Conservation (phyloP, 2,113 vertebrate genomes). For the Rallus limicola region DNA sequence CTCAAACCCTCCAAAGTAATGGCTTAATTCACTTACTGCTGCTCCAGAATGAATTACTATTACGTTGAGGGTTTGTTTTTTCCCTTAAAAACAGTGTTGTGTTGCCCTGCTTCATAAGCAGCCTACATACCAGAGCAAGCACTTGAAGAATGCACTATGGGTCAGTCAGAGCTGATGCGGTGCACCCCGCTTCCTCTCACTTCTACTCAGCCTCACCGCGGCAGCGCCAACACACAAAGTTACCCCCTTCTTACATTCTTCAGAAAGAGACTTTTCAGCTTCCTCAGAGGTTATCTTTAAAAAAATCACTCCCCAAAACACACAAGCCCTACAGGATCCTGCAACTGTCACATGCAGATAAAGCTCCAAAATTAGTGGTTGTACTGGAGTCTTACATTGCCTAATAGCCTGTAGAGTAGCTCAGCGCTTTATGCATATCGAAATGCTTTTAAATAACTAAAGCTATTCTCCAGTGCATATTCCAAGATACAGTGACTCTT, state of each 20-base stretch:
- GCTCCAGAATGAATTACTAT: background rate
- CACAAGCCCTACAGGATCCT: background rate
- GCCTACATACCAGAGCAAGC: background rate
- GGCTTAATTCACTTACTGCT: background rate
- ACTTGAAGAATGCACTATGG: background rate
- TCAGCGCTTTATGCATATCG: background rate
- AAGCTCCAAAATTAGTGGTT: background rate
- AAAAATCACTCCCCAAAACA: background rate
- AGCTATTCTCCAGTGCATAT: background rate
- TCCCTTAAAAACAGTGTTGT: background rate
- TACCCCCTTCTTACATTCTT: background rate
- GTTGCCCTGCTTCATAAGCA: background rate
- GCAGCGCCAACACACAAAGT: background rate
- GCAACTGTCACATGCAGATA: background rate
- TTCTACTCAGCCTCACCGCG: background rate
- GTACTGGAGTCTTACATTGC: background rate
- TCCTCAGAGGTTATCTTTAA: background rate
- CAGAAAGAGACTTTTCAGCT: background rate
- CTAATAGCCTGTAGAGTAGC: background rate
- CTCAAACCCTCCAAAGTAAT: constrained; percentile 9
- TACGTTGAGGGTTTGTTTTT: background rate
- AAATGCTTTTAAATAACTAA: constrained; percentile 33
- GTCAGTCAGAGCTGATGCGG: background rate
- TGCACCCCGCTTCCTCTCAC: background rate
- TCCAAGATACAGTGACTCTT: constrained; percentile 15